Evolutionary conservation across 1,140 invertebrate species (phyloP).

Genomic region (Sesamia nonagrioides): DNA sequence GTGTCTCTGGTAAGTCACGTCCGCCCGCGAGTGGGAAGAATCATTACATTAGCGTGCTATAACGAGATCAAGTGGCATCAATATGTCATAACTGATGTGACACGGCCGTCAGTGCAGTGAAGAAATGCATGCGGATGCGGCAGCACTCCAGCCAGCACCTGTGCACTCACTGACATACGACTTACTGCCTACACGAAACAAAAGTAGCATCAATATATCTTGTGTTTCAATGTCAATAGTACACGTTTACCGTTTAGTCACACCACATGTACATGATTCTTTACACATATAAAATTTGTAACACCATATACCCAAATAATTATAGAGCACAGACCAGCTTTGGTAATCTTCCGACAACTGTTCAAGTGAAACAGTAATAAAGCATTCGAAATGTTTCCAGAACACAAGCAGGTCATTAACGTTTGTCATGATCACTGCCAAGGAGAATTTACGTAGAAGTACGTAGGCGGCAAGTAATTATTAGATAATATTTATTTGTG

Average conservation of each 20-base stretch:
- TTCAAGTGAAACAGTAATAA: slow-evolving; percentile 54
- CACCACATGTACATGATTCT: slow-evolving; percentile 22
- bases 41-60: slow-evolving; percentile 39
- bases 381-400: slow-evolving; percentile 69
- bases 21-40: slow-evolving; percentile 8
- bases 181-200: slow-evolving; percentile 54
- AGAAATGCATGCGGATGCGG: slow-evolving; percentile 39
- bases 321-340: slow-evolving; percentile 20
- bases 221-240: slow-evolving; percentile 58
- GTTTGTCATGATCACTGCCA: slow-evolving; percentile 78
- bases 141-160: slow-evolving; percentile 54
- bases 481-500: slow-evolving; percentile 41
- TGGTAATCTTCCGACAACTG: slow-evolving; percentile 29
- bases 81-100: slow-evolving; percentile 36
- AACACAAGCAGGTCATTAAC: slow-evolving; percentile 79
- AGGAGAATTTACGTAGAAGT: slow-evolving; percentile 68
- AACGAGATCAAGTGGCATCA: slow-evolving; percentile 39
- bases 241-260: slow-evolving; percentile 52
- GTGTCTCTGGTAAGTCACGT: slow-evolving; percentile 19
- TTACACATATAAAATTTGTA: slow-evolving; percentile 4
- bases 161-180: slow-evolving; percentile 59
- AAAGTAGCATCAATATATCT: slow-evolving; percentile 57
- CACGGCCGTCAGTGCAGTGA: slow-evolving; percentile 20
- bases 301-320: slow-evolving; percentile 26
- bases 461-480: slow-evolving; percentile 57